Conservation (phyloP, 2,113 vertebrate species). For the Perognathus longimembris region DNA sequence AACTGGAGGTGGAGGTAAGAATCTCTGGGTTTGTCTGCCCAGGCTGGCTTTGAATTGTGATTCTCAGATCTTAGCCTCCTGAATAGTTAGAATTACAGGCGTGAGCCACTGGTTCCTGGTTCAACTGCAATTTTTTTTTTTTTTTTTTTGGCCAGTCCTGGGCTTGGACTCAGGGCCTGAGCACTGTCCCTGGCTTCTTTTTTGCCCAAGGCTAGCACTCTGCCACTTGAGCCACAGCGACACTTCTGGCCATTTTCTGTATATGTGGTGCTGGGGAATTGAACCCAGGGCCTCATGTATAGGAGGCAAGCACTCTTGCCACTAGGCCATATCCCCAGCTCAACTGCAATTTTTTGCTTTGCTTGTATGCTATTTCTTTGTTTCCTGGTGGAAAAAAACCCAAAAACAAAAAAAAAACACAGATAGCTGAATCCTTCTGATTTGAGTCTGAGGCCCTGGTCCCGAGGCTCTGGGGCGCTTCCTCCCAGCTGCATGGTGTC, state of each 20-base stretch:
- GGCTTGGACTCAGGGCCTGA: too few species aligned
- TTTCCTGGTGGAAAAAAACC: background rate
- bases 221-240: too few species aligned
- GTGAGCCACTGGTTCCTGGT: background rate
- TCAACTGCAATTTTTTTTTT: slow-evolving; percentile 28
- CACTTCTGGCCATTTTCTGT: too few species aligned
- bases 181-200: too few species aligned
- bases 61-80: background rate
- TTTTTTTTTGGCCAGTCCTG: too few species aligned
- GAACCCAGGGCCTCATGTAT: too few species aligned
- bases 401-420: background rate
- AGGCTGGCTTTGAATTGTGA: background rate
- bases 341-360: background rate
- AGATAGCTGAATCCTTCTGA: background rate
- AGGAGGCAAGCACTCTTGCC: too few species aligned
- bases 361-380: background rate
- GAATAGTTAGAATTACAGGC: background rate
- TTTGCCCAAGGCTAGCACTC: too few species aligned
- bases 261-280: too few species aligned
- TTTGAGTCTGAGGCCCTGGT: background rate
- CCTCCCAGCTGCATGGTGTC: background rate
- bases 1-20: too few species aligned
- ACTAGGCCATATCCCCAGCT: too few species aligned
- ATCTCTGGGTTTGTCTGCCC: background rate
- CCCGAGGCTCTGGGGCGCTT: background rate